Percentiles rank a stretch among this genome's conserved stretches.
These are phyloP conservation scores for Alcedo quadribrachys DNA, from an alignment of 2,797 vertebrate genomes.

Conservation along the genomic window DNA sequence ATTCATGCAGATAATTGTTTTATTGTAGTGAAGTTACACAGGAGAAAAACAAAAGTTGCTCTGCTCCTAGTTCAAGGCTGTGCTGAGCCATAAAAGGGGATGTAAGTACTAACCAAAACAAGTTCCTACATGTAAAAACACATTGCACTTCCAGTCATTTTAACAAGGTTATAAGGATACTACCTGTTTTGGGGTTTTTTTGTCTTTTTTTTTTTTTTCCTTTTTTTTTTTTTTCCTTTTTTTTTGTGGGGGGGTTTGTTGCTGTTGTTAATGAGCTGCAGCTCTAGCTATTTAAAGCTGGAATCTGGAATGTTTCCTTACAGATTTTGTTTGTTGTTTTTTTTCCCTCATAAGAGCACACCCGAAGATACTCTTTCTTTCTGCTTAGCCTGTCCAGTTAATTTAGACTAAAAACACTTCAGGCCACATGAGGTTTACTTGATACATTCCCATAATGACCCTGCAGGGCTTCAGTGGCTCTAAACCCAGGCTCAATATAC, in stretches of 20 bases:
- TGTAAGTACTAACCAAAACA: background rate
- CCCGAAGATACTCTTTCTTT: background rate
- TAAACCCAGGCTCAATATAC: background rate
- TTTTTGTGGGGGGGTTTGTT: no score
- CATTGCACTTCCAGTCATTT: slow-evolving; percentile 24
- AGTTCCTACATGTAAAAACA: background rate
- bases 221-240: background rate
- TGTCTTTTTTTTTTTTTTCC: background rate
- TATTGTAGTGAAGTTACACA: slow-evolving; percentile 88
- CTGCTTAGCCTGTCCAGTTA: background rate
- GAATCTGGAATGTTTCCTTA: background rate
- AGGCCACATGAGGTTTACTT: background rate
- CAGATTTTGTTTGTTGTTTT: background rate
- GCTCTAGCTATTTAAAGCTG: background rate
- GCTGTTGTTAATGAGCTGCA: background rate
- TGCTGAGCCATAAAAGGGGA: background rate
- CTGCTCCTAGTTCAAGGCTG: background rate
- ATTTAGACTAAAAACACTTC: background rate
- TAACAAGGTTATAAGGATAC: background rate
- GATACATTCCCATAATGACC: background rate
- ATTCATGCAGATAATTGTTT: slow-evolving; percentile 76
- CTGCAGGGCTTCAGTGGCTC: background rate
- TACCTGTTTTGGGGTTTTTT: background rate
- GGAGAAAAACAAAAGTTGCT: background rate
- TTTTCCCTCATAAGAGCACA: background rate